A percentile compares a stretch with the other conserved stretches of the same genome.
Evolutionary conservation across 2,888 invertebrate species (phyloP).

Genomic region (Morpho achilles): DNA sequence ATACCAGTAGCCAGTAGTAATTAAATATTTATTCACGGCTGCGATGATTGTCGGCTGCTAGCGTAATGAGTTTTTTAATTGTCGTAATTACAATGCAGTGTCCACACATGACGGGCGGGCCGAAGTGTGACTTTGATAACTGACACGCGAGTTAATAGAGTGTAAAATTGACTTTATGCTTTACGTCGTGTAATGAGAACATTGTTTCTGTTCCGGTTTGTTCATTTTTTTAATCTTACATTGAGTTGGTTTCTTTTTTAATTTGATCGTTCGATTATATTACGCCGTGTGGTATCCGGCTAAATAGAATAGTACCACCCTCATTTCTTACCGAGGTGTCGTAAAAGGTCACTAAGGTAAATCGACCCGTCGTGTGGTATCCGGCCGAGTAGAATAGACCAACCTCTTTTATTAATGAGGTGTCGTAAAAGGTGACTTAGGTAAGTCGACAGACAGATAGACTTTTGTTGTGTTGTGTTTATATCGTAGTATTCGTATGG

Average conservation of each 20-base stretch:
- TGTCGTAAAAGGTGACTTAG: no score
- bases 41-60: conserved; percentile 42
- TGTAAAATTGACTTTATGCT: conserved; percentile 11
- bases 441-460: no score
- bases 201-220: not conserved
- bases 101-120: conserved; percentile 29
- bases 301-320: no score
- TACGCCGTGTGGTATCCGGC: no score
- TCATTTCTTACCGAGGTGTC: no score
- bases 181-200: conserved; percentile 2
- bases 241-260: not conserved
- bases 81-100: conserved; percentile 37
- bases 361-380: no score
- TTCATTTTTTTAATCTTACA: not conserved
- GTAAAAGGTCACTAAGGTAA: no score
- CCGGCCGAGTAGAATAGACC: no score
- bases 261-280: no score
- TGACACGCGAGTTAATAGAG: conserved; percentile 22
- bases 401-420: no score
- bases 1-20: conserved; percentile 29
- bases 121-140: conserved; percentile 25
- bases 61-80: conserved; percentile 54
- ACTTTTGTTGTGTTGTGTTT: no score
- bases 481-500: no score
- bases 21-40: conserved; percentile 43